phyloP scores from a whole-genome alignment of 2,888 invertebrate genomes.

The Phasia obesa region DNA sequence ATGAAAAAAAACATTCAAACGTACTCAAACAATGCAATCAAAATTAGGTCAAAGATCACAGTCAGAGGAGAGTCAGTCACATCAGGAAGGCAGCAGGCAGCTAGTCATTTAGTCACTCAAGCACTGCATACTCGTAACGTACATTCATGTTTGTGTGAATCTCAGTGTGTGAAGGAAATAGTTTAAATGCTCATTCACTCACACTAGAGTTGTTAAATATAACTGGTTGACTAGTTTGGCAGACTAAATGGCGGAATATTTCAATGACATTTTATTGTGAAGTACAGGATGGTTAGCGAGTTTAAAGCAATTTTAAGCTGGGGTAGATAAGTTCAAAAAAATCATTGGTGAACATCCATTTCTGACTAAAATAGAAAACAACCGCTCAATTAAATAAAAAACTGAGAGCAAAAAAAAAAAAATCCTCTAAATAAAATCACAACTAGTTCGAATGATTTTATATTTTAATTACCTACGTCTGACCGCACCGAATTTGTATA shows the following conservation, averaged over 20 bases:
- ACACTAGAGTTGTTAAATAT: slow-evolving; percentile 23
- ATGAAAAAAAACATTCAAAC: slow-evolving; percentile 14
- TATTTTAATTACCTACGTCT: no score
- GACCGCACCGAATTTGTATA: no score
- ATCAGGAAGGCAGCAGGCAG: slow-evolving; percentile 49
- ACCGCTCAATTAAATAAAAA: no score
- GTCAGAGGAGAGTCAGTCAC: slow-evolving; percentile 70
- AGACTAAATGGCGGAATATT: slow-evolving; percentile 43
- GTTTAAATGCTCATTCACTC: slow-evolving; percentile 39
- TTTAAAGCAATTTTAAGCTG: background rate
- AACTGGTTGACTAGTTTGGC: slow-evolving; percentile 54
- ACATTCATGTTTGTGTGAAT: background rate
- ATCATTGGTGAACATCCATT: no score
- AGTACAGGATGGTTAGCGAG: background rate
- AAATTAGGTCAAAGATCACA: slow-evolving; percentile 74
- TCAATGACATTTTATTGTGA: background rate
- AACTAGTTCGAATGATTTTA: no score
- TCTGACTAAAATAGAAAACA: no score
- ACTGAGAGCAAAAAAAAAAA: no score
- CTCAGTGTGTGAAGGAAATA: slow-evolving; percentile 38
- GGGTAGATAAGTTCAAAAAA: background rate
- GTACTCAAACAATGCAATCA: slow-evolving; percentile 58
- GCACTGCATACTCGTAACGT: slow-evolving; percentile 5
- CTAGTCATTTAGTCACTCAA: slow-evolving; percentile 37
- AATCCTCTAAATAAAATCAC: no score